Percentiles rank a stretch among this genome's conserved stretches.
Evolutionary conservation across 92 coral and sea anemone species (phyloP).

Genomic region (Zoanthus sociatus): DNA sequence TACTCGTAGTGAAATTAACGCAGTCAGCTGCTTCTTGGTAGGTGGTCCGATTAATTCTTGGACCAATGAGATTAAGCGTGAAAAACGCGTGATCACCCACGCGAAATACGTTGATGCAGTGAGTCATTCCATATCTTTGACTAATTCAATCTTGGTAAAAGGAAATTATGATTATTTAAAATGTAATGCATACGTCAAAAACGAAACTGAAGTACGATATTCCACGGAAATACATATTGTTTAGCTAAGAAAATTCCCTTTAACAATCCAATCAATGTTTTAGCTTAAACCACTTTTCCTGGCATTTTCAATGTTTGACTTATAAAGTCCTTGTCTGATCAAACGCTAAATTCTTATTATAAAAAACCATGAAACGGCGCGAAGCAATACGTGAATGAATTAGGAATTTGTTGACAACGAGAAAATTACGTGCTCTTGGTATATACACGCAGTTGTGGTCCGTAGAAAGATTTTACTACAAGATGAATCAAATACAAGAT

Average conservation of each 20-base stretch:
- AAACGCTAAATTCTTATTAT: constrained; percentile 22
- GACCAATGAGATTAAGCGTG: constrained; percentile 38
- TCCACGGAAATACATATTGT: background rate
- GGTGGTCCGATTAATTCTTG: background rate
- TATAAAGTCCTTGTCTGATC: background rate
- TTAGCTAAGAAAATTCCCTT: background rate
- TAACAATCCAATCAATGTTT: background rate
- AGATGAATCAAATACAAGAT: constrained; percentile 68
- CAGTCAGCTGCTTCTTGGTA: background rate
- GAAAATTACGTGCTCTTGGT: constrained; percentile 8
- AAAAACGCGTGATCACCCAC: constrained; percentile 31
- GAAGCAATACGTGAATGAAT: constrained; percentile 35
- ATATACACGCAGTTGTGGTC: background rate
- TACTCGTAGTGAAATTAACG: constrained; percentile 14
- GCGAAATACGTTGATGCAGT: constrained; percentile 32
- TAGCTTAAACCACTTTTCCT: background rate
- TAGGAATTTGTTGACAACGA: constrained; percentile 1
- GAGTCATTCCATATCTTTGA: background rate
- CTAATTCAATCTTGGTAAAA: background rate
- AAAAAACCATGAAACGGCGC: constrained; percentile 28
- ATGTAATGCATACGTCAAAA: constrained; percentile 1
- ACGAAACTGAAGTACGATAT: background rate
- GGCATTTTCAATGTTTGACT: background rate
- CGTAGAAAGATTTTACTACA: background rate
- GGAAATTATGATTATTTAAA: background rate